Base-by-base conservation (phyloP, 2,888 invertebrate genomes). In the Pyrrhosoma nymphula region DNA sequence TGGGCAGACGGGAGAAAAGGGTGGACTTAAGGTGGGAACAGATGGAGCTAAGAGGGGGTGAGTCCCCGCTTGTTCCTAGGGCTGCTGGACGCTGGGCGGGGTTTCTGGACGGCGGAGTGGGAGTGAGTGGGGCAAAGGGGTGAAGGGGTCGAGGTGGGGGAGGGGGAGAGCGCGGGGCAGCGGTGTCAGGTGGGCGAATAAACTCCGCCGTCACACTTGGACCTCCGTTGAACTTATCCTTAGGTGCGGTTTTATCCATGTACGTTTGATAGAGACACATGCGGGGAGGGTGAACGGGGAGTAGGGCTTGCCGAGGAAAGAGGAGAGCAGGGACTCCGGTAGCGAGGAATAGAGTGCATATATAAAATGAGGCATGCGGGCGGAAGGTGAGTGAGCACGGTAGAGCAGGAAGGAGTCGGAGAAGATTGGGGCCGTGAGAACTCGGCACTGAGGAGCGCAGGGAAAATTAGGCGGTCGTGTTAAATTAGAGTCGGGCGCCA, bases 241-340 rank as follows among this genome's bases (percentile, higher is more conserved):
- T 55, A 89, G 89, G 56, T 89, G 89, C 89, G 89, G 89, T 89
- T 56, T 47, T 26, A 55, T 89, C 39, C 89, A n/a, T 89, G 55
- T 56, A 89, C 47, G 89, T 47, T 56, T 56, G 89, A 82, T 82
- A 82, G 89, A 89, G 89, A 89, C 55, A 56, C 23, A n/a, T 91
- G 91, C 35, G 63, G 35, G 18, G 91, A 60, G 35, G 63, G 4
- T 30, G 30, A 23, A 30, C 23, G 63, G 56, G 60, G 47, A 47
- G 18, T 30, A 16, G 39, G 55, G 47, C 8, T 16, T 20, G 89
- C 55, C 55, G 26, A n/a, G 63, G 23, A 35, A 63, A 35, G 60
- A 3, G 63, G 60, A 39, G 39, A 20, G 30, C 82, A 35, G 26
- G 2, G 69, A 12, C 60, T 60, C 69, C 35, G 16, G 30, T 16